Base-by-base conservation (phyloP, 2,797 vertebrate genomes). In the Rhadinocentrus ornatus region DNA sequence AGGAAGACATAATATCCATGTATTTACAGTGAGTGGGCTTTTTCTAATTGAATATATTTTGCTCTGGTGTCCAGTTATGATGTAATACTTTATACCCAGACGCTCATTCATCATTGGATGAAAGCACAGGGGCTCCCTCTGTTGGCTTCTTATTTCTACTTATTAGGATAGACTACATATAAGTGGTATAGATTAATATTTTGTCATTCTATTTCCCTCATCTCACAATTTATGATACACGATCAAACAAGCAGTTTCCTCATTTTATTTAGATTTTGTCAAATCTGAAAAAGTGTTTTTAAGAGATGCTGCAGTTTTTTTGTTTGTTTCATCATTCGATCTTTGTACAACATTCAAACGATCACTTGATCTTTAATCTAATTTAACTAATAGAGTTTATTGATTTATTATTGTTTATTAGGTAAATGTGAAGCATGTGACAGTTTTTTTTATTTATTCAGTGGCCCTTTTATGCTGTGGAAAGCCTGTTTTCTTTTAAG, bases 101-200 rank as follows among this genome's bases (percentile, higher is more conserved):
- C 57, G 20, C 46, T 84, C 82, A 76, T 75, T 87, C 81, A 57
- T 73, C 27, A 55, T 20, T 1, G 35, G 13, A 71, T 54, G 18
- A 52, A 67, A 76, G 79, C 57, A 69, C 82, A 68, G 26, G 53
- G 63, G 85, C 89, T 71, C 91, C 90, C 90, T 85, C 91, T 92
- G 71, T 69, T 87, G 89, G 85, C 27, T 22, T 61, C 6, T 59
- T n/a, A 20, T 26, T 20, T 73, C 44, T 18, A 46, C 16, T 24
- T 32, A 24, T 61, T 2, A 31, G 13, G 4, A 52, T 20, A 59
- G 1, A 32, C 20, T 1, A 32, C 32, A 39, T 24, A 4, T 20
- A 44, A 44, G 41, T 44, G 15, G 1, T 75, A 24, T 26, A 27
- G 7, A 24, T 57, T 8, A 7, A 26, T 29, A 26, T 80, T 70